Percentiles rank a stretch among this genome's conserved stretches.
Evolutionary conservation across 2,888 invertebrate genomes (phyloP).

Genomic region (Imbricaverruca yamaguchii): DNA sequence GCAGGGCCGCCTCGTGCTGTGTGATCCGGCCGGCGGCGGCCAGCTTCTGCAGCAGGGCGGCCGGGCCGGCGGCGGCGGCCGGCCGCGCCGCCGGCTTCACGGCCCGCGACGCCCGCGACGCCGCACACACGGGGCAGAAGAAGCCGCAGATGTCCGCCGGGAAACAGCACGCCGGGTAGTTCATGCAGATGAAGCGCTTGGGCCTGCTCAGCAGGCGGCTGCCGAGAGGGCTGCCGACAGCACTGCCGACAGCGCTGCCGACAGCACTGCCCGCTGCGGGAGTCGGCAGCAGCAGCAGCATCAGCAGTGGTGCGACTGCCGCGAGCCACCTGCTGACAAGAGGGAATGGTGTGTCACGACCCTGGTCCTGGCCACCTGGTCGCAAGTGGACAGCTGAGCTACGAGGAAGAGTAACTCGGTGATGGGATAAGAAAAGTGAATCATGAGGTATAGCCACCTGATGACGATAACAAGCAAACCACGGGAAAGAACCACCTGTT

Average conservation of each 20-base stretch:
- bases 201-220: neutral
- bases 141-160: neutral
- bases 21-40: neutral
- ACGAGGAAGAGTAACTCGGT: no score
- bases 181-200: slow-evolving; percentile 4
- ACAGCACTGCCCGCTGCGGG: neutral
- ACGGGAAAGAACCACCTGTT: no score
- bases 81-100: neutral
- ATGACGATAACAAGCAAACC: no score
- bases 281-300: neutral
- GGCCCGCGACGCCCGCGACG: neutral
- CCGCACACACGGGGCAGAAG: neutral
- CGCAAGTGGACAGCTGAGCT: no score
- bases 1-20: neutral
- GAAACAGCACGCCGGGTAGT: slow-evolving; percentile 3
- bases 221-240: no score
- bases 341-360: no score
- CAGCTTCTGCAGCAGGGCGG: neutral
- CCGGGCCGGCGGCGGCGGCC: neutral
- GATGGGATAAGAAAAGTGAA: no score
- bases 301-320: neutral
- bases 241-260: neutral
- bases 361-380: no score
- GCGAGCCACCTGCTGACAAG: neutral
- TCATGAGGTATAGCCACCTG: no score